Evolutionary conservation across 2,113 vertebrate genomes (phyloP), one percentile per base, ranked within the genome.

Genomic region (Entelurus aequoreus): DNA sequence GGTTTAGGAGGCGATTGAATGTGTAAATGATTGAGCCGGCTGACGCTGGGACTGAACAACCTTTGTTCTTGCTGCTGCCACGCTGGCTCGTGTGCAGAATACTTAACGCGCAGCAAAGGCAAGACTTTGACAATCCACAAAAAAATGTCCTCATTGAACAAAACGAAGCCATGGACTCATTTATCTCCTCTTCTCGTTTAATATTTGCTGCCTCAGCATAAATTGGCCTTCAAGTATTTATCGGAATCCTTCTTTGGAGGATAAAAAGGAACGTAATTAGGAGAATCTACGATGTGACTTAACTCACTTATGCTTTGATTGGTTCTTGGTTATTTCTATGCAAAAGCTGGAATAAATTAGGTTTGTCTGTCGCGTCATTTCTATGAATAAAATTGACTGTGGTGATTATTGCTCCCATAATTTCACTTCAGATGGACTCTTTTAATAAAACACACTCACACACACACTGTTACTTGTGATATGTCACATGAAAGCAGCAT

Each of bases 11-110:
- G 73, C 65, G 71, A 79, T 65, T 89, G 84, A 87, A 87, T 82
- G 85, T 62, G 83, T 85, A 84, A 88, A 82, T 85, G 88, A 88
- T 88, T 85, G 85, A 87, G 84, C 80, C 66, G 74, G 79, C 76
- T 81, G 63, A 66, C 68, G 74, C 71, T 72, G 78, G 79, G 81
- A 89, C 86, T 87, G 88, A 89, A 82, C 83, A 74, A 75, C 77
- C 90, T 88, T 90, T 88, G 73, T 76, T 74, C 85, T 42, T 78
- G 74, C 65, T 81, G 83, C 64, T 87, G 77, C 83, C 84, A 76
- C 86, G 90, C 77, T 65, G 82, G 60, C 57, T 70, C 76, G 90
- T 92, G 91, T 78, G 55, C 78, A 60, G 75, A 69, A 90, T 88
- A 81, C 86, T 89, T 91, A 91, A 90, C 88, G 72, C 70, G 10